Percentiles rank a stretch among this genome's conserved stretches.
Evolutionary conservation across 2,888 invertebrate genomes (phyloP).

Genomic region (Auanema freiburgensis): DNA sequence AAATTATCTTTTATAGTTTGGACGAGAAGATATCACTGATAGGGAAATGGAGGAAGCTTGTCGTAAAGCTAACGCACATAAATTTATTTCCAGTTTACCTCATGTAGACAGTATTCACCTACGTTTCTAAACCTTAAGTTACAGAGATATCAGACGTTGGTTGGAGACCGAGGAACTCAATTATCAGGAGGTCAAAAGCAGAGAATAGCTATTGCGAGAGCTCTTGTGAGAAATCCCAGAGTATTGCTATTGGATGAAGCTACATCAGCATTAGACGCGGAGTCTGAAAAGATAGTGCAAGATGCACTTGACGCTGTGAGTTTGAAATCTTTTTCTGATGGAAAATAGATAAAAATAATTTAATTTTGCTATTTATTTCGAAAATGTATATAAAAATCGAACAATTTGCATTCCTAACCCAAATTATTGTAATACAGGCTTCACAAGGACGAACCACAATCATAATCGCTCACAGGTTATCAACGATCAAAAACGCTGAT

Average conservation of each 20-base stretch:
- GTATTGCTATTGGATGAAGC: constrained; percentile 56
- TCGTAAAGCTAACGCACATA: constrained; percentile 65
- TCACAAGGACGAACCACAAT: constrained; percentile 66
- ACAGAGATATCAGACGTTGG: constrained; percentile 46
- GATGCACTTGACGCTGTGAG: constrained; percentile 70
- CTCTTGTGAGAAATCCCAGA: constrained; percentile 51
- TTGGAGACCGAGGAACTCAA: constrained; percentile 56
- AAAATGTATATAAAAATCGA: not conserved
- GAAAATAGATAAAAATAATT: not conserved
- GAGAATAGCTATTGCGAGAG: constrained; percentile 58
- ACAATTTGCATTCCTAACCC: no score
- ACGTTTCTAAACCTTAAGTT: constrained; percentile 5
- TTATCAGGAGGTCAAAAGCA: constrained; percentile 55
- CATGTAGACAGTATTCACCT: constrained; percentile 22
- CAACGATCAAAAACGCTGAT: constrained; percentile 69
- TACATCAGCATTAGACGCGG: constrained; percentile 51
- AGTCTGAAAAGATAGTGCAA: constrained; percentile 50
- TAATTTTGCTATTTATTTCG: not conserved
- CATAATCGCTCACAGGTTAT: constrained; percentile 68
- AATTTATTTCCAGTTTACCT: constrained; percentile 66
- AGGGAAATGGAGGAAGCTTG: constrained; percentile 49
- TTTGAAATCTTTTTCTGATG: not conserved
- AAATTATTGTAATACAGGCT: constrained; percentile 21
- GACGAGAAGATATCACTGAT: constrained; percentile 57
- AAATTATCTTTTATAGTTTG: constrained; percentile 67